Base-by-base conservation (phyloP, 2,797 vertebrate genomes). In the Catharus ustulatus region DNA sequence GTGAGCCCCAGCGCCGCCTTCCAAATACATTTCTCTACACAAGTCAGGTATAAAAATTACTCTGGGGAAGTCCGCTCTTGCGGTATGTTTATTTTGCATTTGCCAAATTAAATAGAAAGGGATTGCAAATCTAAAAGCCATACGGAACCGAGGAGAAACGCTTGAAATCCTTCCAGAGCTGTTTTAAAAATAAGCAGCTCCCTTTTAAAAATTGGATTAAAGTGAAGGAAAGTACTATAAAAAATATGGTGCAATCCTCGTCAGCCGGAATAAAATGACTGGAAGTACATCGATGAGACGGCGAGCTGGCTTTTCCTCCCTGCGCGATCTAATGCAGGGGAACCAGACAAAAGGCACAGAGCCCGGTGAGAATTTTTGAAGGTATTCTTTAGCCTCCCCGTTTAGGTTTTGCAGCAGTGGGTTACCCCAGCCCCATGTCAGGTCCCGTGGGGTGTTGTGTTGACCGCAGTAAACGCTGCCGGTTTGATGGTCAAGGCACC, bases 401-500 rank as follows among this genome's bases (percentile, higher is more conserved):
- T 15, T 32, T 1, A 8, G 75, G 13, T 58, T 81, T 63, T 48
- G 73, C 20, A 29, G 66, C 74, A 43, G 29, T 19, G 84, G 43
- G 40, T n/a, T 68, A 52, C 10, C 9, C 19, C 61, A 26, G 12
- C 13, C 9, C 71, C 16, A 32, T 8, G 27, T 14, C 27, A 23
- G 42, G 26, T 66, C 85, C 59, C n/a, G 45, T 30, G 29, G 32
- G 66, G 18, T 59, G 68, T n/a, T 49, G 48, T 43, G 69, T 15
- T 45, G 92, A 51, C 68, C 19, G 61, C 84, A 20, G 94, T 11
- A 76, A 87, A 45, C n/a, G 66, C 76, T 13, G 91, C 67, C 36
- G 73, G 71, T 94, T 84, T 96, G 97, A 97, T 96, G 96, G 97
- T 95, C 96, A 96, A 96, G 95, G 95, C 97, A 96, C 73, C 1